These are phyloP conservation scores for Rhodinocichla rosea DNA, from an alignment of 2,113 vertebrate species.

Conservation along the genomic window DNA sequence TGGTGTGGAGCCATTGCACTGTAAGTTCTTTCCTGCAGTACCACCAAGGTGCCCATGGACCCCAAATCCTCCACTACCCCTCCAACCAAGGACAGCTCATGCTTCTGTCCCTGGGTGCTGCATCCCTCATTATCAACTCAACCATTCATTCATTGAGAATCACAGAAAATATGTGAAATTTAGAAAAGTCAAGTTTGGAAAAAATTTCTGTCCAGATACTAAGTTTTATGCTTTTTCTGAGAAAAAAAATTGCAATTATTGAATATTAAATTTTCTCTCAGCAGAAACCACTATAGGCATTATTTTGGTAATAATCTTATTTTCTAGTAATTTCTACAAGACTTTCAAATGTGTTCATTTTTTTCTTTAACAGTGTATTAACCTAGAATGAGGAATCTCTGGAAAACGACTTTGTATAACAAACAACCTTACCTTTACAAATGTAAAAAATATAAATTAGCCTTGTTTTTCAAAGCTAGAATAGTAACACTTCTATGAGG, in stretches of 20 bases:
- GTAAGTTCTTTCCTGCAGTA: background rate
- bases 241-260: background rate
- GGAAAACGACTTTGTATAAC: background rate
- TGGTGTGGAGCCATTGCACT: accelerated
- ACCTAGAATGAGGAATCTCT: background rate
- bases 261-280: background rate
- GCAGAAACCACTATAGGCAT: background rate
- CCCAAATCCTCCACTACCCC: background rate
- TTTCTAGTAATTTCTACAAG: background rate
- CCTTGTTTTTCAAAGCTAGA: background rate
- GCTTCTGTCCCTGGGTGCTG: background rate
- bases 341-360: background rate
- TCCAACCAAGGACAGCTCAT: accelerated
- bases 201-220: background rate
- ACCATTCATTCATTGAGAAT: background rate
- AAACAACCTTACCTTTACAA: background rate
- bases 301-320: background rate
- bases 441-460: background rate
- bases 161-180: background rate
- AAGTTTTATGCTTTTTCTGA: background rate
- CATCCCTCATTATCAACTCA: background rate
- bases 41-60: accelerated
- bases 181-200: background rate
- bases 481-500: background rate
- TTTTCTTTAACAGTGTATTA: background rate